phyloP scores from a whole-genome alignment of 2,113 vertebrate genomes.

The Lycocorax pyrrhopterus region DNA sequence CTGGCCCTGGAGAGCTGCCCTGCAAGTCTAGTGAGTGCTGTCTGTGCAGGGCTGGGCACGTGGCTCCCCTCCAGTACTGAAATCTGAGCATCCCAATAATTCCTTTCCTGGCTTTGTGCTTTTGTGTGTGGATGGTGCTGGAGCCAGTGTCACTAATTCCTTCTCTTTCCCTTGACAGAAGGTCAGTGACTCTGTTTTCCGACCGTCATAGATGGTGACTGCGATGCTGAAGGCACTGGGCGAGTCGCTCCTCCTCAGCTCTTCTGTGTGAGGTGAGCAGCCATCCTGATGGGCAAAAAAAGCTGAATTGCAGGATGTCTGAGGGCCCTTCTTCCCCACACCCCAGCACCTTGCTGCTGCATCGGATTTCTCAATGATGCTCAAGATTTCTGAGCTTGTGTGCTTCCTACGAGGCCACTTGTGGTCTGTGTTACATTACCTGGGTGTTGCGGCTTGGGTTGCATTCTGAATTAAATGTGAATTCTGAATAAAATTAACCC shows the following conservation, averaged over 20 bases:
- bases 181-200: background rate
- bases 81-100: background rate
- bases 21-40: background rate
- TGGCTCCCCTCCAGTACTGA: background rate
- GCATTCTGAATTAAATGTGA: background rate
- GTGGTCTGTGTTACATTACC: background rate
- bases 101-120: background rate
- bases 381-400: background rate
- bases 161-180: background rate
- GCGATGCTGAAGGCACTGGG: constrained; percentile 35
- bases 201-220: background rate
- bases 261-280: constrained; percentile 50
- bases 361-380: background rate
- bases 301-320: background rate
- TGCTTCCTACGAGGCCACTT: accelerated
- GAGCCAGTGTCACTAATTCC: background rate
- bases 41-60: accelerated
- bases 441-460: background rate
- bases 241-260: constrained; percentile 12
- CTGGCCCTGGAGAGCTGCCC: background rate
- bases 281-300: background rate
- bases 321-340: too few species aligned
- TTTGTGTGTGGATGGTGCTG: background rate
- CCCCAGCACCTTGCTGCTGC: background rate
- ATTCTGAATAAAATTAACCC: background rate